Percentiles rank a stretch among this genome's conserved stretches.
Evolutionary conservation across 2,888 invertebrate genomes (phyloP).

Genomic region (Dendrolimus pini): DNA sequence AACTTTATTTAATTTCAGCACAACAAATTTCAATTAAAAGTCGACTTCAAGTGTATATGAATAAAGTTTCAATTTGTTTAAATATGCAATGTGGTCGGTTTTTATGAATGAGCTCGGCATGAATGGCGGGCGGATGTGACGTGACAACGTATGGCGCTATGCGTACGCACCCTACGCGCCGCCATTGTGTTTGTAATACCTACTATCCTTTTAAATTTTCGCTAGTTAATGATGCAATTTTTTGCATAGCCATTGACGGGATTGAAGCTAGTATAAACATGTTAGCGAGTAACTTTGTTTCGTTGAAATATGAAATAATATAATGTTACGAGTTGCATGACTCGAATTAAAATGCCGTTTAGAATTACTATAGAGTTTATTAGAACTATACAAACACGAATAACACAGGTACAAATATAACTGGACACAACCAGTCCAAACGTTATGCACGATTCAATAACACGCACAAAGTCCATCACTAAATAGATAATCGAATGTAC

Average conservation of each 20-base stretch:
- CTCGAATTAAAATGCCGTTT: no score
- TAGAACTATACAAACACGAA: no score
- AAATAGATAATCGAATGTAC: no score
- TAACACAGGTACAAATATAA: no score
- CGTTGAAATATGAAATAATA: no score
- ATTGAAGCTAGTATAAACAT: background rate
- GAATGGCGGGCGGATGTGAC: conserved; percentile 60
- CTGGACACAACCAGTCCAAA: no score
- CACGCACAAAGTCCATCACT: no score
- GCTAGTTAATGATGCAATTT: background rate
- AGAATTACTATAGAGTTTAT: no score
- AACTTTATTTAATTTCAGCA: no score
- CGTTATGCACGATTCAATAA: no score
- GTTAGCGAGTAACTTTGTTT: no score
- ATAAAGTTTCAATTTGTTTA: conserved; percentile 13
- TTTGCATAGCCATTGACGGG: background rate
- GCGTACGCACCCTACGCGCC: conserved; percentile 41
- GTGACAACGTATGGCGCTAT: conserved; percentile 42
- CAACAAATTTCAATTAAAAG: background rate
- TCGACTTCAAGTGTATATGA: background rate
- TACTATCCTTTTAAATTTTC: background rate
- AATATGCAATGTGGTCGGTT: conserved; percentile 11
- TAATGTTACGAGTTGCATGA: no score
- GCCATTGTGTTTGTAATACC: conserved; percentile 8
- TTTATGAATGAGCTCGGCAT: conserved; percentile 57